Percentiles rank a stretch among this genome's conserved stretches.
Conservation (phyloP, 2,888 invertebrate genomes). For the Terebella lapidaria region DNA sequence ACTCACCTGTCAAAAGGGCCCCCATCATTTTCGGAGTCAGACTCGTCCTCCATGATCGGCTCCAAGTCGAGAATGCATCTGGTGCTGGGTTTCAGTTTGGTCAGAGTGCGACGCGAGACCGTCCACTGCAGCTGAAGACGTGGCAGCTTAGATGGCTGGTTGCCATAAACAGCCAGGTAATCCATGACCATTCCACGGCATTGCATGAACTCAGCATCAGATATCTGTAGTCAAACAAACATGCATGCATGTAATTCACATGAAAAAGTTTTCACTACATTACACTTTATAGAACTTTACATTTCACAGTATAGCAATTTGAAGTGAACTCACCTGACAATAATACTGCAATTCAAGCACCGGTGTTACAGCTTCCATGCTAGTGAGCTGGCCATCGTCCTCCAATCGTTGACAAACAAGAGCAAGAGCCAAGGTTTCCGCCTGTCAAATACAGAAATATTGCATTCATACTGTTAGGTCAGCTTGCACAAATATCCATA, state of each 20-base stretch:
- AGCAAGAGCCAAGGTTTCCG: slow-evolving; percentile 31
- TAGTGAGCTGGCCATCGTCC: slow-evolving; percentile 17
- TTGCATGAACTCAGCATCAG: slow-evolving; percentile 25
- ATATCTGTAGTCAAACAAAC: slow-evolving; percentile 14
- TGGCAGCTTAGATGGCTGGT: slow-evolving; percentile 21
- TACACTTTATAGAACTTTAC: too few species aligned
- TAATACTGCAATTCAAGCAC: slow-evolving; percentile 32
- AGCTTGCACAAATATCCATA: too few species aligned
- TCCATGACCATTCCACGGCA: slow-evolving; percentile 23
- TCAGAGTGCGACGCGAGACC: slow-evolving; percentile 25
- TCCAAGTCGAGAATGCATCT: slow-evolving; percentile 23
- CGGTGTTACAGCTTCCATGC: slow-evolving; percentile 17
- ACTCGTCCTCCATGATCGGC: slow-evolving; percentile 27
- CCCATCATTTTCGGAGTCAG: slow-evolving; percentile 19
- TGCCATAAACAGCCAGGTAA: slow-evolving; percentile 20
- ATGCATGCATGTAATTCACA: too few species aligned
- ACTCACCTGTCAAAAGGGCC: slow-evolving; percentile 25
- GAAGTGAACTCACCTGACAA: slow-evolving; percentile 36
- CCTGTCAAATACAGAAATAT: slow-evolving; percentile 21
- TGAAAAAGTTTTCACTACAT: too few species aligned
- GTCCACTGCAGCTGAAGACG: slow-evolving; percentile 24
- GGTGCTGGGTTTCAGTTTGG: slow-evolving; percentile 25
- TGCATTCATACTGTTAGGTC: too few species aligned
- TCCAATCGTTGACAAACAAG: slow-evolving; percentile 26
- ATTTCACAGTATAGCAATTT: too few species aligned